Base-by-base conservation (phyloP, 2,113 vertebrate species). In the Hypanus sabinus region DNA sequence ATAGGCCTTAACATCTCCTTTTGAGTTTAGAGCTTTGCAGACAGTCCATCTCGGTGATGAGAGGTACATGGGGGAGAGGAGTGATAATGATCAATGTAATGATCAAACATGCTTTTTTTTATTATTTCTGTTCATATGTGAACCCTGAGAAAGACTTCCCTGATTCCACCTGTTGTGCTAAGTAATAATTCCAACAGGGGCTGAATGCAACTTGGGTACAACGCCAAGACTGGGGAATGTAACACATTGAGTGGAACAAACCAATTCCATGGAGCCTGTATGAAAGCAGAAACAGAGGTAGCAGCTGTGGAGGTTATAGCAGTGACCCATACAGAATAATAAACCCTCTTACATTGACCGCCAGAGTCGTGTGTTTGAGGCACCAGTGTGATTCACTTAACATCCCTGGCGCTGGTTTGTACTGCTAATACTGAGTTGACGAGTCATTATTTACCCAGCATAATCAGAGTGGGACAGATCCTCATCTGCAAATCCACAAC, bases 151-250 rank as follows among this genome's bases (percentile, higher is more conserved):
- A 65, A 88, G 5, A 12, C 30, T 62, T 88, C 24, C 83, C 57
- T 20, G 85, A 90, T 90, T 90, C 14, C 85, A 90, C 85, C 85
- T 90, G 85, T 30, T 88, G 57, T n/a, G 81, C 3, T 62, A 33
- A 14, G 33, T 36, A 65, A 65, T 27, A 12, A 65, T 65, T 68
- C 27, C 36, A 62, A 88, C 27, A 33, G 85, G 12, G 57, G 9
- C 85, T 14, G 46, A 60, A 4, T 87, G 0, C 46, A 30, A 60
- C 24, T 30, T 46, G 10, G 55, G 83, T 57, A 33, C 85, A 65
- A 90, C n/a, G 85, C 85, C 85, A 90, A 90, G 60, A 27, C 85
- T 90, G 85, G 85, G 85, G n/a, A 90, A 65, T 90, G 85, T 33
- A 90, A 33, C 85, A 20, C 60, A 33, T 0, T 33, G 85, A 65